phyloP scores from a whole-genome alignment of 1,140 invertebrate species.

The Samia ricini region DNA sequence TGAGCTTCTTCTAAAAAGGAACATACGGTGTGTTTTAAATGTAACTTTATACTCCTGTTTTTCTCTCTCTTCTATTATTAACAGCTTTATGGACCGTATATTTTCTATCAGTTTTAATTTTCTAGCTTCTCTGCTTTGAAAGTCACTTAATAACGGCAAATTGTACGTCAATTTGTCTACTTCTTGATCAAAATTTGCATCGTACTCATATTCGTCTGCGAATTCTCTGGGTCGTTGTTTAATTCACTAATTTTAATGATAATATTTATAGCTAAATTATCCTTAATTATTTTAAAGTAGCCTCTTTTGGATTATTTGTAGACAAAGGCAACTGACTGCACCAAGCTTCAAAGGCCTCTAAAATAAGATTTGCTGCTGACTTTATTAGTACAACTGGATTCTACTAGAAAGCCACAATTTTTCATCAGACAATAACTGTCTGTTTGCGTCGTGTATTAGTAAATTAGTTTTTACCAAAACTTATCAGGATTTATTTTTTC shows the following conservation, averaged over 20 bases:
- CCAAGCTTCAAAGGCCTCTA: conserved; percentile 39
- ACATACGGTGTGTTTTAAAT: conserved; percentile 33
- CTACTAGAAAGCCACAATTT: too few relatives aligned
- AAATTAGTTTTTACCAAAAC: conserved; percentile 3
- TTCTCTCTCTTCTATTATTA: conserved; percentile 14
- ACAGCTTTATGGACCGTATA: conserved; percentile 11
- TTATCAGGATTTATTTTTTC: not conserved
- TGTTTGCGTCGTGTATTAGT: too few relatives aligned
- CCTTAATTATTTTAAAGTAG: conserved; percentile 26
- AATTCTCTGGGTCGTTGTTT: conserved; percentile 37
- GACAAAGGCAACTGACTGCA: conserved; percentile 32
- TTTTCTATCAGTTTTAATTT: conserved; percentile 32
- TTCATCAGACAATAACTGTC: too few relatives aligned
- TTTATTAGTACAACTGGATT: too few relatives aligned
- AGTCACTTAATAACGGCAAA: conserved; percentile 23
- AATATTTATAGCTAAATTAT: conserved; percentile 34
- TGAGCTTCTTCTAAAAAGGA: conserved; percentile 24
- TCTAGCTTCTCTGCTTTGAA: conserved; percentile 18
- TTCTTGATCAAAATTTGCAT: conserved; percentile 34
- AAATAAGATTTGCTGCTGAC: conserved; percentile 18
- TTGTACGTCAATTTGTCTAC: conserved; percentile 30
- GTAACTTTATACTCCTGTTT: conserved; percentile 41
- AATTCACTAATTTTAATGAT: conserved; percentile 45
- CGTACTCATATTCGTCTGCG: conserved; percentile 33
- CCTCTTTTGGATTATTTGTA: conserved; percentile 19